Conservation (phyloP, 2,888 invertebrate species). For the Tipula helvola region DNA sequence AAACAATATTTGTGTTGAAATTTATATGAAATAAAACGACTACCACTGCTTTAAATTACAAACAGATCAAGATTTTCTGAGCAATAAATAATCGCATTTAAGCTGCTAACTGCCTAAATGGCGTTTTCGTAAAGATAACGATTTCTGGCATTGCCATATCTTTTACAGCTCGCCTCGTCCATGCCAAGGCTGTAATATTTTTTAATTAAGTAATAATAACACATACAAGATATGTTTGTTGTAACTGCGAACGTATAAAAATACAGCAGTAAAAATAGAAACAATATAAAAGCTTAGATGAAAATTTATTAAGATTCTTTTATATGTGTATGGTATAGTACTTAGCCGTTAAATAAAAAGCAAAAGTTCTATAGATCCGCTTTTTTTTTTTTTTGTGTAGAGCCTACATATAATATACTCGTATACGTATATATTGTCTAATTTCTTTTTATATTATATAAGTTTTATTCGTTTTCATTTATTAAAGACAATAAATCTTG, state of each 20-base stretch:
- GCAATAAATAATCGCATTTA: too few species aligned
- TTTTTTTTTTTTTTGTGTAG: neutral
- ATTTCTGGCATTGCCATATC: neutral
- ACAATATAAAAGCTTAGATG: neutral
- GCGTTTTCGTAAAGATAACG: neutral
- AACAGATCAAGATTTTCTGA: too few species aligned
- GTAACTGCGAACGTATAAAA: neutral
- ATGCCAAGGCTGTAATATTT: neutral
- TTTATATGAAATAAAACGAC: too few species aligned
- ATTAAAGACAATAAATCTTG: neutral
- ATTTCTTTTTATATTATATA: neutral
- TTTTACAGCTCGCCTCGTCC: neutral
- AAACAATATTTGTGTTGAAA: neutral
- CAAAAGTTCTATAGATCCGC: neutral
- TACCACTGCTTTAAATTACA: too few species aligned
- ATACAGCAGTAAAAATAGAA: neutral
- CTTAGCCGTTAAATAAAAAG: neutral
- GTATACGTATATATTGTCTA: neutral
- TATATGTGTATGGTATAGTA: neutral
- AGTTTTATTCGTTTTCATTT: neutral
- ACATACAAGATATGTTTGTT: neutral
- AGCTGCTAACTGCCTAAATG: too few species aligned
- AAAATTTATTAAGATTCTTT: neutral
- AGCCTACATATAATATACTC: neutral
- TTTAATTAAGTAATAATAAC: neutral